Evolutionary conservation across 1,140 invertebrate species (phyloP).

Genomic region (Zophobas morio): DNA sequence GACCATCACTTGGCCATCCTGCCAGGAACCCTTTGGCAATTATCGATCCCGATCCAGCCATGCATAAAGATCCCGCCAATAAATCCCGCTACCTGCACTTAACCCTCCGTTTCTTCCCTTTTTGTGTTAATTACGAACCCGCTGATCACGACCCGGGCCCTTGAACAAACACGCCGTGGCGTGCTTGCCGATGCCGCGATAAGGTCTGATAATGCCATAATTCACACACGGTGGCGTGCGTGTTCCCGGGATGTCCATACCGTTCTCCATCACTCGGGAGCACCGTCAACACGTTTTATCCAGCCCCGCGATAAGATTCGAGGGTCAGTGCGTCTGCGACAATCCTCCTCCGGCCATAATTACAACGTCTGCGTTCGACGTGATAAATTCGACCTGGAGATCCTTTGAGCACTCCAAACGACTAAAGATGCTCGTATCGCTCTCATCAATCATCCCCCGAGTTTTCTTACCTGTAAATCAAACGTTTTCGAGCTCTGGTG

Average conservation of each 20-base stretch:
- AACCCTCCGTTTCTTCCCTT: too few relatives aligned
- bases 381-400: neutral
- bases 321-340: neutral
- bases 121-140: neutral
- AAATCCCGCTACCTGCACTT: too few relatives aligned
- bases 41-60: too few relatives aligned
- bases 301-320: neutral
- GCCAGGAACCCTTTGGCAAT: too few relatives aligned
- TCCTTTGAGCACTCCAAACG: too few relatives aligned
- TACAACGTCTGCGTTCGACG: neutral
- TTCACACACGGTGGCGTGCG: conserved; percentile 8
- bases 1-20: too few relatives aligned
- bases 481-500: conserved; percentile 25
- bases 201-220: conserved; percentile 2
- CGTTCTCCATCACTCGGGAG: neutral
- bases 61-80: too few relatives aligned
- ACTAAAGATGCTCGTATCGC: too few relatives aligned
- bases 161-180: neutral
- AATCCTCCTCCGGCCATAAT: too few relatives aligned
- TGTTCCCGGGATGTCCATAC: neutral
- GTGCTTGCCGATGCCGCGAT: conserved; percentile 1
- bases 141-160: neutral
- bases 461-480: conserved; percentile 37
- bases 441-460: conserved; percentile 25
- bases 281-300: conserved; percentile 2